phyloP scores from a whole-genome alignment of 2,797 vertebrate species.

The Acridotheres tristis region DNA sequence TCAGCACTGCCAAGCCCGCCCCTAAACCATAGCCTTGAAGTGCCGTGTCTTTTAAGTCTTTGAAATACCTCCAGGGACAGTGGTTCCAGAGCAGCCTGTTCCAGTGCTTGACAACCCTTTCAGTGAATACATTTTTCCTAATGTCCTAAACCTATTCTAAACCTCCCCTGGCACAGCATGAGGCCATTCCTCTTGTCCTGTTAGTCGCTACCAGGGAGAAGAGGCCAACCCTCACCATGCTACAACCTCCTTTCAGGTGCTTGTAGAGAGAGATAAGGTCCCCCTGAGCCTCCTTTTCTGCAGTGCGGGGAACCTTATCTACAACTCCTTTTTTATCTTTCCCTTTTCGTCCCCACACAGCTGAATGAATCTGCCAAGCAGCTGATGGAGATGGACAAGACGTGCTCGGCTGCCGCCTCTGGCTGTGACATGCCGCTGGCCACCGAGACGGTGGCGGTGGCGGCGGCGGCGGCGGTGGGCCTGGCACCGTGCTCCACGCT shows the following conservation, averaged over 20 bases:
- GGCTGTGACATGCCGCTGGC: constrained; percentile 64
- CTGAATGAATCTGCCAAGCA: constrained; percentile 96
- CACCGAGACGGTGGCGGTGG: constrained; percentile 38
- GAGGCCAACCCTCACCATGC: background rate
- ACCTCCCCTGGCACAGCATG: background rate
- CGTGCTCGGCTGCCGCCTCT: constrained; percentile 58
- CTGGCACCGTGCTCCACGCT: constrained; percentile 69
- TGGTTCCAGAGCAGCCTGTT: background rate
- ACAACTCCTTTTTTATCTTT: background rate
- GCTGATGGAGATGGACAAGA: constrained; percentile 96
- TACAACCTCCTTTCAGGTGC: background rate
- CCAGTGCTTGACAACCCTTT: background rate
- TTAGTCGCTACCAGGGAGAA: background rate
- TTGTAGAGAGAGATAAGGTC: no score
- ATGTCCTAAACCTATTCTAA: background rate
- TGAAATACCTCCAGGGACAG: background rate
- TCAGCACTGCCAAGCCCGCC: background rate
- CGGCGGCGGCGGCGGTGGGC: rapidly evolving
- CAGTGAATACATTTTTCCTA: background rate
- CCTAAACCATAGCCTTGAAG: background rate
- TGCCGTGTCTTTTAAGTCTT: background rate
- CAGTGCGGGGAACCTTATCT: background rate
- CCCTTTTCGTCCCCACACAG: constrained; percentile 66
- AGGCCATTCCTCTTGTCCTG: background rate
- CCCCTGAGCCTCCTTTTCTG: background rate